Evolutionary conservation across 2,888 invertebrate species (phyloP), one percentile per base, ranked within the genome.

Genomic region (Aphidoletes aphidimyza): DNA sequence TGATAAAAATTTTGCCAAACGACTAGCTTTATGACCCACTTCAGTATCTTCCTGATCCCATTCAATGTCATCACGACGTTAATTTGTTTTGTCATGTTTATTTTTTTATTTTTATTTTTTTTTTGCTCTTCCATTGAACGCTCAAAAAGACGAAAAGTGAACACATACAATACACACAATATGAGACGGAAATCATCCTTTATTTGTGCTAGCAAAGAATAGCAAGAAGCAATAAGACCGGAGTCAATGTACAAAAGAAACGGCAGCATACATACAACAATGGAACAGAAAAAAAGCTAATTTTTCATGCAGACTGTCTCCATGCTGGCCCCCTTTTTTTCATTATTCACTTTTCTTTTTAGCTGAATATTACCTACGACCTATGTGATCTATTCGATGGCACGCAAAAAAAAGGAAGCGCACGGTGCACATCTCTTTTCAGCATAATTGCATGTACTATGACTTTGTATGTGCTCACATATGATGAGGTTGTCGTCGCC

Each of bases 401-500:
- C 5, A 54, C 2, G 47, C 2, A 19, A 47, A 14, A 54, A 22
- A 54, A 26, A 54, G 69, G 30, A 26, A 22, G 54, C 2, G 19
- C 9, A 3, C 47, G 17, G 17, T 47, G n/a, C n/a, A 47, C 47
- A 47, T 17, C 19, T 47, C 47, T 47, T 47, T 47, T 47, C 17
- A 54, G 5, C 69, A 69, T 30, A 69, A 69, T 30, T 69, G 69
- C 69, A 69, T 69, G 69, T 69, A 30, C n/a, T 69, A 69, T 69
- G 69, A 69, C 30, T 69, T 69, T 30, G 30, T 30, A 69, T 69
- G 17, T 22, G 54, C 5, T 6, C n/a, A 26, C 54, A 54, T 69
- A 30, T 69, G 69, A 69, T 69, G 34, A 69, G 69, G 69, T 69
- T 69, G 69, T 69, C 69, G 69, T 69, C 69, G 69, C 69, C 69